Evolutionary conservation across 2,888 invertebrate species (phyloP), one percentile per base, ranked within the genome.

Genomic region (Nowickia ferox): DNA sequence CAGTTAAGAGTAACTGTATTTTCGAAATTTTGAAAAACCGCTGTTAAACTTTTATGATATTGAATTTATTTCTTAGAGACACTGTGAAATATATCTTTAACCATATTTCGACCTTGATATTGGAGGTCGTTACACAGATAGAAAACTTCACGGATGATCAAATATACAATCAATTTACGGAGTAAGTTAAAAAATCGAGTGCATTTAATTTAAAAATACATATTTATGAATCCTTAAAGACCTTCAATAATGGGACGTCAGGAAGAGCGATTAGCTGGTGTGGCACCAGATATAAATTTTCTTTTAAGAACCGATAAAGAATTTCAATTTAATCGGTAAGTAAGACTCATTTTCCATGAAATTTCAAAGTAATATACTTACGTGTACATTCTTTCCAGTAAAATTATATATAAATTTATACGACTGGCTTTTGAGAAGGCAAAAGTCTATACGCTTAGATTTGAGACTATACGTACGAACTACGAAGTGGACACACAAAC

Each of bases 211-310:
- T 59, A 57, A 65, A 11, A 15, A 61, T 75, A 84, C 13, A 13
- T 9, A 55, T 55, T 6, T 9, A 22, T 19, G 1, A 2, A 30
- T 44, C n/a, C 69, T 19, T 51, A 65, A 88, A 96, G 96, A 82
- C 97, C 97, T 0, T 95, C 96, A 19, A 96, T 98, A 86, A 97
- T 97, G 94, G 96, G 96, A 19, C 96, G 96, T 89, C 95, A 95
- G 89, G 96, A 97, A 88, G 96, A 96, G 59, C 95, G 96, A 91
- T 95, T 96, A 0, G 96, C 96, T 77, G 96, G 96, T 2, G 93
- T 94, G 42, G 95, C 97, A 0, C 97, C 97, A 0, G 95, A 95
- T 84, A 93, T 97, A 46, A 93, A 94, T 55, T 95, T 95, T 88
- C 94, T 97, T 72, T 93, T 97, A 90, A 94, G 95, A 75, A 95